Conservation (phyloP, 2,797 vertebrate genomes). For the Periophthalmus magnuspinnatus region DNA sequence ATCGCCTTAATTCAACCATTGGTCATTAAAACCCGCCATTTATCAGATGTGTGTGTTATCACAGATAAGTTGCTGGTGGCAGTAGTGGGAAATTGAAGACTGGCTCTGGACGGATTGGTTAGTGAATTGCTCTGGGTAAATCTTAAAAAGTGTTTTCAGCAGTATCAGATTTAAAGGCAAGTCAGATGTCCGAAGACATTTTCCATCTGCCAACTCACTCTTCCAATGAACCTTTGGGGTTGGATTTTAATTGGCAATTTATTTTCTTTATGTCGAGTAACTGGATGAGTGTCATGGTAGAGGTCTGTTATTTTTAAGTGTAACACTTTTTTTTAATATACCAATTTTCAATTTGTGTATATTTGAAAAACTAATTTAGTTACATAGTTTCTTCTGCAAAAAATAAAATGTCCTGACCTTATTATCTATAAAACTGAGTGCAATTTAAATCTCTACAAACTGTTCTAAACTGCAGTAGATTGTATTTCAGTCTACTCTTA, state of each 20-base stretch:
- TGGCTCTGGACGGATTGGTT: conserved; percentile 39
- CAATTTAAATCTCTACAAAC: neutral
- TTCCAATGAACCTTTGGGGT: neutral
- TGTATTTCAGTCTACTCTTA: too few species aligned
- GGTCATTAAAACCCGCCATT: conserved; percentile 64
- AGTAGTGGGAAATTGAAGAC: conserved; percentile 57
- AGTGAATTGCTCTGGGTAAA: conserved; percentile 53
- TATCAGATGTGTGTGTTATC: conserved; percentile 67
- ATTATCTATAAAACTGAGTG: neutral
- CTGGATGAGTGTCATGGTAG: neutral
- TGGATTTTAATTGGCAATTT: conserved; percentile 12
- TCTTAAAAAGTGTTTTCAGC: conserved; percentile 31
- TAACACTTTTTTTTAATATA: neutral
- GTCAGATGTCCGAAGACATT: conserved; percentile 5
- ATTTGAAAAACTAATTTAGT: neutral
- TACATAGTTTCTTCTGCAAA: neutral
- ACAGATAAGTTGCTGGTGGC: conserved; percentile 60
- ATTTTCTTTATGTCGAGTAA: conserved; percentile 8
- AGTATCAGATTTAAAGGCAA: conserved; percentile 46
- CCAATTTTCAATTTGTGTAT: neutral
- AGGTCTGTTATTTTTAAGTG: neutral
- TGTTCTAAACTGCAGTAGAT: too few species aligned
- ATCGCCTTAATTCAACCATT: conserved; percentile 60
- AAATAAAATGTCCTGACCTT: neutral
- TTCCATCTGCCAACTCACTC: conserved; percentile 24